Percentiles rank a stretch among this genome's conserved stretches.
Evolutionary conservation across 2,888 invertebrate species (phyloP).

Genomic region (Philopedon plagiatum): DNA sequence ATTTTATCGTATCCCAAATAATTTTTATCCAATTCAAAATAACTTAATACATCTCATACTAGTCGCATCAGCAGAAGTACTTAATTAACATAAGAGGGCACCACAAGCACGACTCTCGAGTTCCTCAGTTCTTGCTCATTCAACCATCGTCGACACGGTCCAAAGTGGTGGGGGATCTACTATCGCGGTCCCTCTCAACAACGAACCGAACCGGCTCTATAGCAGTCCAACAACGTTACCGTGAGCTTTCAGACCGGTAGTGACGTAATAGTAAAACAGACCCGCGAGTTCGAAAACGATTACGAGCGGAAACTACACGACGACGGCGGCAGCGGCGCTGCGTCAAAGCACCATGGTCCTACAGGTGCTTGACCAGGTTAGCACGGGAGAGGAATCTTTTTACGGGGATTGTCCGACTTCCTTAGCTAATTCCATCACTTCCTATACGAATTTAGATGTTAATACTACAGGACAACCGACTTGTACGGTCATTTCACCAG

Average conservation of each 20-base stretch:
- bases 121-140: slow-evolving; percentile 52
- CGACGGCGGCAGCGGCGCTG: slow-evolving; percentile 63
- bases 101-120: slow-evolving; percentile 33
- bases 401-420: slow-evolving; percentile 74
- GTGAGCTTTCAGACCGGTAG: slow-evolving; percentile 57
- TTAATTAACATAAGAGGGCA: slow-evolving; percentile 50
- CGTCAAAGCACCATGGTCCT: slow-evolving; percentile 80
- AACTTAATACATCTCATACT: slow-evolving; percentile 4
- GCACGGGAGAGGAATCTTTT: slow-evolving; percentile 76
- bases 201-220: slow-evolving; percentile 41
- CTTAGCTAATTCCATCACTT: slow-evolving; percentile 53
- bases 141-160: slow-evolving; percentile 43
- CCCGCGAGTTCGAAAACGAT: slow-evolving; percentile 28
- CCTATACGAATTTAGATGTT: slow-evolving; percentile 68
- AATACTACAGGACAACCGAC: slow-evolving; percentile 67
- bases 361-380: slow-evolving; percentile 78
- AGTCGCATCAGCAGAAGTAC: slow-evolving; percentile 34
- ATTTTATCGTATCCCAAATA: too few relatives aligned
- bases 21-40: too few relatives aligned
- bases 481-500: slow-evolving; percentile 67
- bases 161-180: slow-evolving; percentile 48
- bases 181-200: slow-evolving; percentile 47
- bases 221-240: slow-evolving; percentile 50
- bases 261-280: slow-evolving; percentile 57
- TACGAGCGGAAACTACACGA: slow-evolving; percentile 61